Evolutionary conservation across 1,140 invertebrate genomes (phyloP).

Genomic region (Drosophila hydei): DNA sequence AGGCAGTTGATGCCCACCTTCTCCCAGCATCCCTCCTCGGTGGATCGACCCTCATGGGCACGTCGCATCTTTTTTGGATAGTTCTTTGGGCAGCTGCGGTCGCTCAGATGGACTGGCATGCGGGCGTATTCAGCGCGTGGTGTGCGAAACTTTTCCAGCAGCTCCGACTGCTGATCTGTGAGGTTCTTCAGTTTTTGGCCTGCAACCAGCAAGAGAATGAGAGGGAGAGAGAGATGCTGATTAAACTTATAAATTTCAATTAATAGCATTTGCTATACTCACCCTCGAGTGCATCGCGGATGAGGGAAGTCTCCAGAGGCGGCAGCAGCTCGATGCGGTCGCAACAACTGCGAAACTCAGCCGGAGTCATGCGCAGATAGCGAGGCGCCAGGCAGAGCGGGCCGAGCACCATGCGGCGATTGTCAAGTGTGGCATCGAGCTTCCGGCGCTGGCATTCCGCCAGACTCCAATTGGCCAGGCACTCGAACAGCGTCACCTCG

Average conservation of each 20-base stretch:
- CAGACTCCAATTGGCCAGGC: slow-evolving; percentile 78
- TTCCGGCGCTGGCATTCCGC: slow-evolving; percentile 77
- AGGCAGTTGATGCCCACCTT: slow-evolving; percentile 77
- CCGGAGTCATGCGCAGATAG: slow-evolving; percentile 69
- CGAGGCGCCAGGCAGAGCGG: slow-evolving; percentile 79
- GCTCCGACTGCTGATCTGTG: slow-evolving; percentile 75
- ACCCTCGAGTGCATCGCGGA: slow-evolving; percentile 74
- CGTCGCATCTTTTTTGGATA: slow-evolving; percentile 82
- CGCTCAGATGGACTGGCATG: slow-evolving; percentile 82
- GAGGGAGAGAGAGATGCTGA: too few species aligned
- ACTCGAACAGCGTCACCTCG: slow-evolving; percentile 76
- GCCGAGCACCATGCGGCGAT: slow-evolving; percentile 76
- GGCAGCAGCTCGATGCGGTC: slow-evolving; percentile 76
- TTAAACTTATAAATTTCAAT: too few species aligned
- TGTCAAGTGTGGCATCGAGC: slow-evolving; percentile 71
- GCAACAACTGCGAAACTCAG: slow-evolving; percentile 76
- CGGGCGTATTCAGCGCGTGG: slow-evolving; percentile 75
- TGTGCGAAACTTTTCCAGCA: slow-evolving; percentile 79
- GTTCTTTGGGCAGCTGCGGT: slow-evolving; percentile 80
- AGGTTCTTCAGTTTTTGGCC: slow-evolving; percentile 81
- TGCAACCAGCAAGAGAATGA: slow-evolving; percentile 10
- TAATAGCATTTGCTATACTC: slow-evolving; percentile 19
- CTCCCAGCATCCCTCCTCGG: slow-evolving; percentile 79
- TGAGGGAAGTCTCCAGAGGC: slow-evolving; percentile 63
- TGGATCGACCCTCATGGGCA: slow-evolving; percentile 59